Percentiles rank a stretch among this genome's conserved stretches.
These are phyloP conservation scores for Clarias fuscus DNA, from an alignment of 2,797 vertebrate genomes.

Conservation along the genomic window DNA sequence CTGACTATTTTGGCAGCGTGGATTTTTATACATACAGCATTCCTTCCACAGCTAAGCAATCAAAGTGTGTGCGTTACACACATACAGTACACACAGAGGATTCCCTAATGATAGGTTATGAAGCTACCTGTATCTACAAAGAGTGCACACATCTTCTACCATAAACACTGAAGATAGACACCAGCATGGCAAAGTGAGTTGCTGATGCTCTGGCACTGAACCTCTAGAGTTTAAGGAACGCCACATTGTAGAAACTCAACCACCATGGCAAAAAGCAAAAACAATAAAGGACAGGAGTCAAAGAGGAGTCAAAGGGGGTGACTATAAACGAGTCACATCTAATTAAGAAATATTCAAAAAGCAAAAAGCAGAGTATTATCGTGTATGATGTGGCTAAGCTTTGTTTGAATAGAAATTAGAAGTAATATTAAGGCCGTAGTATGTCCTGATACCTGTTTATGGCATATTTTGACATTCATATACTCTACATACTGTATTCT, in stretches of 20 bases:
- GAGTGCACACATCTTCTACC: slow-evolving; percentile 49
- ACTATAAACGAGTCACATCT: not conserved
- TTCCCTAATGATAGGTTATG: slow-evolving; percentile 40
- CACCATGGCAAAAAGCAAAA: slow-evolving; percentile 60
- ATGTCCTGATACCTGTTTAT: not conserved
- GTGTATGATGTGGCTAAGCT: not conserved
- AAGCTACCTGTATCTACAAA: slow-evolving; percentile 45
- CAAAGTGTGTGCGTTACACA: slow-evolving; percentile 60
- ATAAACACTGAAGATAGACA: slow-evolving; percentile 45
- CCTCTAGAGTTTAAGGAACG: slow-evolving; percentile 63
- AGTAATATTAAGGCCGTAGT: not conserved
- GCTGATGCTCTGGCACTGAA: slow-evolving; percentile 50
- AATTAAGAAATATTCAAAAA: not conserved
- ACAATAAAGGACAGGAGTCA: slow-evolving; percentile 55
- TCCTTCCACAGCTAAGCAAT: slow-evolving; percentile 63
- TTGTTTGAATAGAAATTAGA: not conserved
- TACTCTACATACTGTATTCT: not conserved
- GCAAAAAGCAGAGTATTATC: not conserved
- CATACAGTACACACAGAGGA: not conserved
- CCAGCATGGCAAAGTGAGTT: slow-evolving; percentile 44
- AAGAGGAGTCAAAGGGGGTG: slow-evolving; percentile 16
- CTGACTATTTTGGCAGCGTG: slow-evolving; percentile 63
- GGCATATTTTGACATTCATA: not conserved
- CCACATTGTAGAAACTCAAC: slow-evolving; percentile 68
- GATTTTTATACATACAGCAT: slow-evolving; percentile 64